Percentiles rank a stretch among this genome's conserved stretches.
These are phyloP conservation scores for Carapus acus DNA, from an alignment of 2,797 vertebrate genomes.

Conservation along the genomic window DNA sequence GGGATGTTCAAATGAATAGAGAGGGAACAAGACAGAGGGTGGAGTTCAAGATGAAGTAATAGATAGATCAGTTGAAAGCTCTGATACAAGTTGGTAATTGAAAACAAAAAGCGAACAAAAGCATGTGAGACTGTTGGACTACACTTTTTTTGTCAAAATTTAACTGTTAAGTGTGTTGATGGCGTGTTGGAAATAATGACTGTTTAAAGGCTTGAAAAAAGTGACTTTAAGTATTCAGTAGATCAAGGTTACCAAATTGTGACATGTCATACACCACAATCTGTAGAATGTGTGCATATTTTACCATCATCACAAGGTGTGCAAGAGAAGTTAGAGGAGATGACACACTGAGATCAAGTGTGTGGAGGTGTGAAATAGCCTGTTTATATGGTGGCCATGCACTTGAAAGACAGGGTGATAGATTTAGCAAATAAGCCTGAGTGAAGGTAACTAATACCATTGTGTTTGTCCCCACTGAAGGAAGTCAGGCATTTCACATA, in stretches of 20 bases:
- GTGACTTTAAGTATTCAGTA: no score
- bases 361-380: conserved; percentile 69
- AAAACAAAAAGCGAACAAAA: conserved; percentile 1
- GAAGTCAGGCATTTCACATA: conserved; percentile 69
- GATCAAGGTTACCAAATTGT: no score
- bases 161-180: no score
- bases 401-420: conserved; percentile 77
- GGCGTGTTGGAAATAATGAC: no score
- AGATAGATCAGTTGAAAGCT: conserved; percentile 65
- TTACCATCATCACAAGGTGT: conserved; percentile 46
- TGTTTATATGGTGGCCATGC: conserved; percentile 74
- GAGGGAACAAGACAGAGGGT: conserved; percentile 74
- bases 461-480: conserved; percentile 58
- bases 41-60: conserved; percentile 85
- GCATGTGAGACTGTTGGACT: no score
- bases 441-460: conserved; percentile 57
- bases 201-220: no score
- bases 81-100: conserved; percentile 60
- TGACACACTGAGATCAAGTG: conserved; percentile 69
- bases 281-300: conserved; percentile 54
- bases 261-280: no score
- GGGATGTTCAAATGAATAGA: conserved; percentile 40
- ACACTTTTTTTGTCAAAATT: no score
- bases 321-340: conserved; percentile 52
- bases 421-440: conserved; percentile 70